Base-by-base conservation (phyloP, 2,113 vertebrate genomes). In the Crocuta crocuta region DNA sequence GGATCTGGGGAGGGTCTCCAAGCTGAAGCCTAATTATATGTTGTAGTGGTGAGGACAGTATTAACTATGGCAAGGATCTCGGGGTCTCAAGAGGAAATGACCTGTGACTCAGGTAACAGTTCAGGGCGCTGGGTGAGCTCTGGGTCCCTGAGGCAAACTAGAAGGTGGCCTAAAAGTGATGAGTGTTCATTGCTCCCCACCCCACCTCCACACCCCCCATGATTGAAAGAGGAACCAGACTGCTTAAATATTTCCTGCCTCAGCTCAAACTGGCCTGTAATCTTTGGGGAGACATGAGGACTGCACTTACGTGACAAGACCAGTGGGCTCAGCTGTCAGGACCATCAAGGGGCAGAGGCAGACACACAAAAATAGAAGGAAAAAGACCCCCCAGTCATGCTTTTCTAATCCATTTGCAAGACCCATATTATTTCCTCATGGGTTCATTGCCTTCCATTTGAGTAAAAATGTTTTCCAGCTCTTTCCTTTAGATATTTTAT, bases 401-500 rank as follows among this genome's bases (percentile, higher is more conserved):
- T 45, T 92, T 96, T 21, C 84, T 65, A 3, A 9, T 55, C 28
- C 23, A 15, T 88, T 91, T 81, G 16, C 74, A 55, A 94, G 31
- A 55, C 11, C 2, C 31, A 0, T 35, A 31, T 50, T 53, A 53
- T 33, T 88, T 83, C n/a, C 17, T 94, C 24, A 2, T 31, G 35
- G 35, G 23, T 73, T 65, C 50, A 4, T 81, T 66, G 31, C 3
- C 31, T 91, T 53, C 74, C 31, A 48, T 82, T 78, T 63, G 35
- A 79, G 70, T 84, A 12, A 61, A 94, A 89, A 82, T 71, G 10
- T 94, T 94, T 92, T 94, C 45, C 16, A 95, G 58, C 48, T 92
- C 74, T 73, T 92, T 89, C 39, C n/a, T 92, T 73, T 88, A 91
- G 71, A 84, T 35, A 79, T 23, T 71, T 76, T 73, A 24, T 92